These are phyloP conservation scores for Stichodactyla helianthus DNA, from an alignment of 64 coral and sea anemone genomes.

Conservation along the genomic window DNA sequence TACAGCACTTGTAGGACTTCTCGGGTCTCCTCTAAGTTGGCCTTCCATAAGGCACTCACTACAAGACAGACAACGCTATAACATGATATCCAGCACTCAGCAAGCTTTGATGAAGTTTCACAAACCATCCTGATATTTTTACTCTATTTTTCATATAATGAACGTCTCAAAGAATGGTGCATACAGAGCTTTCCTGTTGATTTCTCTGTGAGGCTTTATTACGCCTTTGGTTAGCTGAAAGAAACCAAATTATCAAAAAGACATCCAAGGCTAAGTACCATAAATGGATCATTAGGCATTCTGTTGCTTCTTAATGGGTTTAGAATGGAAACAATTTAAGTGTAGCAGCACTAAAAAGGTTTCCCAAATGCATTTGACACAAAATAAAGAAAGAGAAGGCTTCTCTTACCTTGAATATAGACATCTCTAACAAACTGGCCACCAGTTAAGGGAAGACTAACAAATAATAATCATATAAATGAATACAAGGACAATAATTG, in stretches of 20 bases:
- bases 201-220: background rate
- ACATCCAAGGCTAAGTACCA: background rate
- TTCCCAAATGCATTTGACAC: no score
- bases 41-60: no score
- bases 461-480: background rate
- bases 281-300: no score
- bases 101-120: no score
- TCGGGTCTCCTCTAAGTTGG: no score
- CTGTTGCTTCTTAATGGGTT: background rate
- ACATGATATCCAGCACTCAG: no score
- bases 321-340: background rate
- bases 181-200: constrained; percentile 4
- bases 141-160: background rate
- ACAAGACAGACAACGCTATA: no score
- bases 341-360: no score
- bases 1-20: no score
- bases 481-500: background rate
- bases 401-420: constrained; percentile 87
- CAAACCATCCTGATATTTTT: no score
- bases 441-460: constrained; percentile 72
- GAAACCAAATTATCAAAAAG: background rate
- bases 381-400: background rate
- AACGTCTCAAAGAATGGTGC: background rate
- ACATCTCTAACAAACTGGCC: constrained; percentile 84
- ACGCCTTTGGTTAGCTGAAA: background rate